Evolutionary conservation across 2,797 vertebrate genomes (phyloP).

Genomic region (Heteromormyrus szaboi): DNA sequence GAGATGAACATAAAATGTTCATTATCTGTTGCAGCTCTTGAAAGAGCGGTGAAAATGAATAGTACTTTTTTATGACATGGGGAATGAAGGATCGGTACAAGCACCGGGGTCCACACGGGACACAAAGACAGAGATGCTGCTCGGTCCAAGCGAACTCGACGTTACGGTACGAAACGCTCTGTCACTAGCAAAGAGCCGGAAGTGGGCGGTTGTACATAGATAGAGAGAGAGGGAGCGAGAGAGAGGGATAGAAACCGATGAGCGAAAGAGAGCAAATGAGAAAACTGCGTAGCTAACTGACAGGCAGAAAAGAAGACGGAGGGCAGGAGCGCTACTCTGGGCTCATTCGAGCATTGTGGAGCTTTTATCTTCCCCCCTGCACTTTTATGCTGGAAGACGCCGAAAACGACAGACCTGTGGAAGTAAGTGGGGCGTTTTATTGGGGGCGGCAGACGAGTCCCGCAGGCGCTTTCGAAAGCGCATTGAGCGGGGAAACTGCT

Average conservation of each 20-base stretch:
- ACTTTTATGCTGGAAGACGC: slow-evolving; percentile 48
- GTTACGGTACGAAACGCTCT: background rate
- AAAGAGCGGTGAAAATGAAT: background rate
- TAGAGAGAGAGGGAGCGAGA: slow-evolving; percentile 17
- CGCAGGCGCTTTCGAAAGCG: background rate
- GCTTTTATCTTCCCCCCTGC: slow-evolving; percentile 27
- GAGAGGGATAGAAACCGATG: slow-evolving; percentile 12
- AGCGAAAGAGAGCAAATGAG: slow-evolving; percentile 32
- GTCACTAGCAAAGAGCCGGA: slow-evolving; percentile 46
- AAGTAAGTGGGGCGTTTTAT: slow-evolving; percentile 43
- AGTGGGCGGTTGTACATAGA: slow-evolving; percentile 51
- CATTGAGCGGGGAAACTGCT: background rate
- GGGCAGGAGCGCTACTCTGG: slow-evolving; percentile 32
- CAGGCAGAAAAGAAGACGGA: slow-evolving; percentile 32
- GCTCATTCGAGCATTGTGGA: slow-evolving; percentile 39
- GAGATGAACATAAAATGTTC: background rate
- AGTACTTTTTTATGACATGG: background rate
- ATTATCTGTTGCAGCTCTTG: background rate
- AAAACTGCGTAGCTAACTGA: slow-evolving; percentile 48
- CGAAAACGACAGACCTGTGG: slow-evolving; percentile 36
- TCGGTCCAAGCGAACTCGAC: background rate
- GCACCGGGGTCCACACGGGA: background rate
- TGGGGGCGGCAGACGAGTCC: background rate
- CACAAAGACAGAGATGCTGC: background rate
- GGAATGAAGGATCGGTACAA: background rate